Conservation (phyloP, 2,113 vertebrate species). For the Pagrus major region DNA sequence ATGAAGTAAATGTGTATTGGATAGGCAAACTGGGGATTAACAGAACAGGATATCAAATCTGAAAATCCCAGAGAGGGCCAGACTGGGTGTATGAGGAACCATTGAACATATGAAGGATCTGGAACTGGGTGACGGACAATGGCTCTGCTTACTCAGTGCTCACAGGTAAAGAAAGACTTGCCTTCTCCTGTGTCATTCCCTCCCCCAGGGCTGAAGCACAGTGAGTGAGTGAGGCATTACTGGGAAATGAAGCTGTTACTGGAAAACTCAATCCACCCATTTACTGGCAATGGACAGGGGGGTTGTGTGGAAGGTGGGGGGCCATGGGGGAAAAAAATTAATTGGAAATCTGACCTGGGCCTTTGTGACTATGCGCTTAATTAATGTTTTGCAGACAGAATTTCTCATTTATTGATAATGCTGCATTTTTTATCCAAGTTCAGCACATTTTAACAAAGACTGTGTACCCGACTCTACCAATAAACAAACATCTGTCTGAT, state of each 20-base stretch:
- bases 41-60: background rate
- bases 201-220: slow-evolving; percentile 63
- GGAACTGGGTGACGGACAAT: slow-evolving; percentile 43
- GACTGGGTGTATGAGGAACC: background rate
- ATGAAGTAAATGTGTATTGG: background rate
- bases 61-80: background rate
- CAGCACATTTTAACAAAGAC: background rate
- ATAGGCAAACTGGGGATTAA: background rate
- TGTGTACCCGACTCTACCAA: background rate
- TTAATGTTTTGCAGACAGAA: slow-evolving; percentile 5
- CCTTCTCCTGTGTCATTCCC: slow-evolving; percentile 73
- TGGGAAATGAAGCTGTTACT: slow-evolving; percentile 77
- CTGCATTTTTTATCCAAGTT: background rate
- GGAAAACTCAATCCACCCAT: slow-evolving; percentile 73
- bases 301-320: background rate
- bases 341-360: slow-evolving; percentile 40
- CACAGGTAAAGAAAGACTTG: slow-evolving; percentile 59
- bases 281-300: slow-evolving; percentile 72
- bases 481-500: background rate
- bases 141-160: slow-evolving; percentile 33
- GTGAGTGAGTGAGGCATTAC: slow-evolving; percentile 49
- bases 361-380: slow-evolving; percentile 32
- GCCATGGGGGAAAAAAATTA: background rate
- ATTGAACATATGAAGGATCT: slow-evolving; percentile 4
- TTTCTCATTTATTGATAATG: background rate